Evolutionary conservation across 1,140 invertebrate genomes (phyloP), one percentile per base, ranked within the genome.

Genomic region (Zaprionus camerounensis): DNA sequence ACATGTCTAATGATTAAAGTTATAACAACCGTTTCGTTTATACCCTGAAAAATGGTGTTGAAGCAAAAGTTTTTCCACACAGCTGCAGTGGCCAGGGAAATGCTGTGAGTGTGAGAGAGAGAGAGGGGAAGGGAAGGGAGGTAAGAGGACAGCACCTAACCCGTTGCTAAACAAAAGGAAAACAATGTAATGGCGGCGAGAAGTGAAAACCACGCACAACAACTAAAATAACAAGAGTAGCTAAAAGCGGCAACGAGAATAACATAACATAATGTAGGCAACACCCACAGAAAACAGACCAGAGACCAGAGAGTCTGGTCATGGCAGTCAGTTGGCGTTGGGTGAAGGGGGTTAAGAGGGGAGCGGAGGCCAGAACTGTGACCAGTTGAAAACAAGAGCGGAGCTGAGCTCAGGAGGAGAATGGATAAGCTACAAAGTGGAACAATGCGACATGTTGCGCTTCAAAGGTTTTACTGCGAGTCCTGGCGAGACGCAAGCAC

Each of bases 401-500:
- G 38, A 41, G 36, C 51, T 70, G 58, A 62, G 59, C 69, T 34
- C 31, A 11, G 67, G 62, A 31, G 55, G 31, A 34, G 31, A 34
- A 34, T 34, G 31, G 31, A 34, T 34, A 34, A 34, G 72, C 66
- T 70, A 84, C 74, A 84, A 84, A 88, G 78, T 84, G 74, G 71
- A 90, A 84, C 84, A 87, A 81, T 84, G 78, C 85, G 85, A 88
- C 85, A 90, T 88, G 84, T 88, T 88, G 84, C 84, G 85, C 85
- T 81, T 69, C 62, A 90, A 84, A 79, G 75, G 69, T 65, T 84
- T 80, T 80, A 44, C 38, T 70, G 24, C 63, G n/a, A 56, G 66
- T 71, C 69, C 82, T 51, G 44, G 31, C 53, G 34, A 66, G 56
- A 67, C 36, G 20, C 58, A 62, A 20, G 4, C 36, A 70, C 26